Conservation (phyloP, 92 coral and sea anemone genomes). For the Parazoanthus atlanticus region DNA sequence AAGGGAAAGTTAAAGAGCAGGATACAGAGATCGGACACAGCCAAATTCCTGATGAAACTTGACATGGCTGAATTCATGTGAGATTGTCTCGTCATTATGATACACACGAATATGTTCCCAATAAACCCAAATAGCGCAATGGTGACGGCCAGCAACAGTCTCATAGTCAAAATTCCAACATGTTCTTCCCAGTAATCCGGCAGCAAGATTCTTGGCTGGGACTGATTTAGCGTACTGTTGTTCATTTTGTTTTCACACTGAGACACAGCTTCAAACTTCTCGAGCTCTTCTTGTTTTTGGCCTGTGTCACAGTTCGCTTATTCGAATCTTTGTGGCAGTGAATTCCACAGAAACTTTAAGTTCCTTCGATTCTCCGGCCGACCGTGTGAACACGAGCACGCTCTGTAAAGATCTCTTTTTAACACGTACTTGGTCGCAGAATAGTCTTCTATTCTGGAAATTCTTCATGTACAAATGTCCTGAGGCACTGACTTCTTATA, state of each 20-base stretch:
- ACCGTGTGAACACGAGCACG: neutral
- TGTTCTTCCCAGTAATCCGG: conserved; percentile 14
- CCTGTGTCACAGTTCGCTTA: neutral
- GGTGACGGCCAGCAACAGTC: neutral
- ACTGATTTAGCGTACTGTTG: neutral
- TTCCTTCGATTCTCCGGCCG: neutral
- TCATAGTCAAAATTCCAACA: neutral
- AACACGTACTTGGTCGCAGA: neutral
- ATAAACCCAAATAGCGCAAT: conserved; percentile 1
- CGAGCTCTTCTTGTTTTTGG: neutral
- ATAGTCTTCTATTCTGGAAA: neutral
- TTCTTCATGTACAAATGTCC: neutral
- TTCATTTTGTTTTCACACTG: conserved; percentile 1
- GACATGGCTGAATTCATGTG: conserved; percentile 32
- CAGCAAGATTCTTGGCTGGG: neutral
- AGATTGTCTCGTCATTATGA: conserved; percentile 1
- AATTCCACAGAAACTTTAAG: neutral
- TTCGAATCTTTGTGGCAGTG: neutral
- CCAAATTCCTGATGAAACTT: conserved; percentile 9
- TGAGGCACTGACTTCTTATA: neutral
- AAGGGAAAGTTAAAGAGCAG: conserved; percentile 18
- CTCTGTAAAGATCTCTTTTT: neutral
- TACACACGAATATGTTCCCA: conserved; percentile 13
- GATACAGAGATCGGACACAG: conserved; percentile 22
- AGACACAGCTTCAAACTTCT: neutral